A percentile compares a stretch with the other conserved stretches of the same genome.
These are phyloP conservation scores for Eupithecia insigniata DNA, from an alignment of 2,888 invertebrate species.

Conservation along the genomic window DNA sequence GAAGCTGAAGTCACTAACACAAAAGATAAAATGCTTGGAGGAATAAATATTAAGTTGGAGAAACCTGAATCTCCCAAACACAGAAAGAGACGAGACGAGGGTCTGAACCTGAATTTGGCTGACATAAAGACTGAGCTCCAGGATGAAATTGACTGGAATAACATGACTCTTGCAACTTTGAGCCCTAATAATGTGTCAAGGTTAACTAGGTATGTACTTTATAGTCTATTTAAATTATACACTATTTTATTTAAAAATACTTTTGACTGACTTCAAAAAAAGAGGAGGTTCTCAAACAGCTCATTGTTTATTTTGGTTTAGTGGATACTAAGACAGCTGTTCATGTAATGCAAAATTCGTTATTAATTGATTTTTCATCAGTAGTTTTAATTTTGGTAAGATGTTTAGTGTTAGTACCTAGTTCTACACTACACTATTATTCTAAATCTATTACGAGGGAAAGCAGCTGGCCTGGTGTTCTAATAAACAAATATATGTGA, in stretches of 20 bases:
- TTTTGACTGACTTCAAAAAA: neutral
- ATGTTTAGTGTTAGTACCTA: neutral
- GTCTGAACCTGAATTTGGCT: slow-evolving; percentile 61
- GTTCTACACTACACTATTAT: neutral
- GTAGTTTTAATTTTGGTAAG: neutral
- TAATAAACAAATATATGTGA: slow-evolving; percentile 34
- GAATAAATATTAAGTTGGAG: slow-evolving; percentile 75
- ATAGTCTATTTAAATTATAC: neutral
- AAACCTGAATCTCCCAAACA: slow-evolving; percentile 53
- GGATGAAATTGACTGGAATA: slow-evolving; percentile 79
- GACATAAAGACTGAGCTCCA: slow-evolving; percentile 80
- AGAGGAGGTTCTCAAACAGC: neutral
- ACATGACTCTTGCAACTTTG: slow-evolving; percentile 78
- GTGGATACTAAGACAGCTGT: neutral
- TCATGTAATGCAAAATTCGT: neutral
- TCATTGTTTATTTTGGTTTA: neutral
- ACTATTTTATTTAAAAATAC: neutral
- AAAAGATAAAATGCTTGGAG: slow-evolving; percentile 77
- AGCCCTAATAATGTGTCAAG: slow-evolving; percentile 72
- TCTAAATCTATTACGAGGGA: neutral
- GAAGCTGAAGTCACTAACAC: slow-evolving; percentile 51
- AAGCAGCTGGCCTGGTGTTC: neutral
- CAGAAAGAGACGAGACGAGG: slow-evolving; percentile 65
- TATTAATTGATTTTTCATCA: neutral
- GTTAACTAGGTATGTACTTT: slow-evolving; percentile 71